Base-by-base conservation (phyloP, 2,888 invertebrate genomes). In the Protula sp. region DNA sequence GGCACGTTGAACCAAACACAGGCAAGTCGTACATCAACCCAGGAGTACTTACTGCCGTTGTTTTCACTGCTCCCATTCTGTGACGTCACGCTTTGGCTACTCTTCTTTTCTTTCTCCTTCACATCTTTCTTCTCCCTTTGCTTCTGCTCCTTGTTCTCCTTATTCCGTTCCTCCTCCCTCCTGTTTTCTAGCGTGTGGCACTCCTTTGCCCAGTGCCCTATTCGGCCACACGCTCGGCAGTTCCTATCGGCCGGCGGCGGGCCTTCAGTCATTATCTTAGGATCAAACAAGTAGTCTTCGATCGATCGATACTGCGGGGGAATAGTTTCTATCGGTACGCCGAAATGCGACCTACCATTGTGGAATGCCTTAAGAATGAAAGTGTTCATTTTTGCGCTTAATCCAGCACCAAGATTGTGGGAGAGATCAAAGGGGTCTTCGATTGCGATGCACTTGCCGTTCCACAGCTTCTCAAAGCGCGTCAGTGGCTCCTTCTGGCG, bases 371-470 rank as follows among this genome's bases (percentile, higher is more conserved):
- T 78, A 60, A 79, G 67, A 50, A 84, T 84, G 72, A 77, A 82
- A 58, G 76, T 74, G 66, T 82, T 82, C 84, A 84, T 85, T 75
- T 83, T 83, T 60, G 80, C 75, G 1, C 84, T 82, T 51, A 86
- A 75, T 2, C 84, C 85, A 57, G 81, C 79, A 24, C 85, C 85
- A 47, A 87, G 75, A 71, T 87, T 86, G 70, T 86, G 86, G 60
- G 70, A 78, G 38, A 84, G 74, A 70, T 85, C 84, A 79, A 87
- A 87, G 4, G 86, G 86, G 79, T 87, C 87, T 79, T 87, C 86
- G 65, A 87, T 84, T 30, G 85, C 85, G 55, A 87, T 78, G 54
- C 81, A 80, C 55, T 80, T 80, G 1, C 82, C 80, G 69, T 82
- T 83, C 86, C 86, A 86, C 30, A 83, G 76, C 71, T 86, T 86